Conservation (phyloP, 1,140 invertebrate genomes). For the Zaprionus davidi region DNA sequence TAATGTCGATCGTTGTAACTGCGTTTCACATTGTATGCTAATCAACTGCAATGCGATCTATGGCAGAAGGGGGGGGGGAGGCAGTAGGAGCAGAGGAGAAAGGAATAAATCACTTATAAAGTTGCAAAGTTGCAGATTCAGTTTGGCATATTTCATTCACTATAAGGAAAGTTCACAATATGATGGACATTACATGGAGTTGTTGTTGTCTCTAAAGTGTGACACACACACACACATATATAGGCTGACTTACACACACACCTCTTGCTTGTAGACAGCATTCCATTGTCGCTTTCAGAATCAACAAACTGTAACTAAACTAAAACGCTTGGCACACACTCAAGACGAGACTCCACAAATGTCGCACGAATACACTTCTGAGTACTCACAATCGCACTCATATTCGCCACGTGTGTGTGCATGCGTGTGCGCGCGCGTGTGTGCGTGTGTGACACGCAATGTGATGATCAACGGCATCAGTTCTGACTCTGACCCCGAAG, state of each 20-base stretch:
- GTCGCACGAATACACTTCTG: slow-evolving; percentile 41
- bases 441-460: slow-evolving; percentile 29
- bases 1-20: slow-evolving; percentile 38
- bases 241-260: not conserved
- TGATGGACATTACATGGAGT: slow-evolving; percentile 14
- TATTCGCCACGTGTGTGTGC: slow-evolving; percentile 23
- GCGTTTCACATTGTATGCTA: slow-evolving; percentile 65
- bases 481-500: slow-evolving; percentile 27
- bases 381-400: slow-evolving; percentile 26
- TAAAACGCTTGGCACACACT: slow-evolving; percentile 52
- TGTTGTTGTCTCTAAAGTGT: not conserved
- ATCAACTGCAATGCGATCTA: slow-evolving; percentile 30
- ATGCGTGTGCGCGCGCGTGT: not conserved
- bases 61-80: not conserved
- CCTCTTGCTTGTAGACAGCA: slow-evolving; percentile 27
- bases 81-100: not conserved
- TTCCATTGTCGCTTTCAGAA: slow-evolving; percentile 82
- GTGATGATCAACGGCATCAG: slow-evolving; percentile 28
- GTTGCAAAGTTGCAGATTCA: not conserved
- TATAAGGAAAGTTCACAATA: not conserved
- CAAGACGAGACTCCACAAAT: slow-evolving; percentile 44
- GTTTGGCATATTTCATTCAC: not conserved
- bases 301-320: slow-evolving; percentile 82
- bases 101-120: not conserved
- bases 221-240: not conserved